These are phyloP conservation scores for Octopus sinensis DNA, from an alignment of 1,140 invertebrate species.

Conservation along the genomic window DNA sequence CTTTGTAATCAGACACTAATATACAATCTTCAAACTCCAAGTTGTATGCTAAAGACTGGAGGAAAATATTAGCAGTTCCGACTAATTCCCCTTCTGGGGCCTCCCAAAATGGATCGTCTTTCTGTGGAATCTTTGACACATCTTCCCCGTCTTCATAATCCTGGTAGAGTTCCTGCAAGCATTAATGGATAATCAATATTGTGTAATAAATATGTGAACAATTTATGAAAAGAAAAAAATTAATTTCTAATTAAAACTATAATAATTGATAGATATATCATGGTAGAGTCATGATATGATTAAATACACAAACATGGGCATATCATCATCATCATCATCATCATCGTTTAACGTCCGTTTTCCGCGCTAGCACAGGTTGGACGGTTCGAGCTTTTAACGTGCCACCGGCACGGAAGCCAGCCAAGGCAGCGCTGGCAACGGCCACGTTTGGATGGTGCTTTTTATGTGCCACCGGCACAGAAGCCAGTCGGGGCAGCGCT, in stretches of 20 bases:
- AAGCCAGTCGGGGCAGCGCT: too few relatives aligned
- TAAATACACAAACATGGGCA: background rate
- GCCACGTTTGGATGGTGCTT: too few relatives aligned
- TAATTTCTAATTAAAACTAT: background rate
- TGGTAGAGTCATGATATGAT: background rate
- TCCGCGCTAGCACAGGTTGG: too few relatives aligned
- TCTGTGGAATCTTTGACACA: slow-evolving; percentile 44
- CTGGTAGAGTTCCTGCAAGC: slow-evolving; percentile 56
- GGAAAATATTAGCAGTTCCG: slow-evolving; percentile 55
- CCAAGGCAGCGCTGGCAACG: too few relatives aligned
- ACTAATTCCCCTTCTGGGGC: slow-evolving; percentile 55
- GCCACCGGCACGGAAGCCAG: too few relatives aligned
- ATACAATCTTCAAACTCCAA: slow-evolving; percentile 56
- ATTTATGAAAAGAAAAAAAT: background rate
- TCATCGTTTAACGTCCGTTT: too few relatives aligned
- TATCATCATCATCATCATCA: too few relatives aligned
- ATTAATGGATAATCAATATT: background rate
- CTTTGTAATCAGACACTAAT: slow-evolving; percentile 55
- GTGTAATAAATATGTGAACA: too few relatives aligned
- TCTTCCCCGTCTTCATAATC: slow-evolving; percentile 56
- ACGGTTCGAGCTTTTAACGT: too few relatives aligned
- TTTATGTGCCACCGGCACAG: too few relatives aligned
- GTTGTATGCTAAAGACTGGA: slow-evolving; percentile 54
- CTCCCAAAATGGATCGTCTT: slow-evolving; percentile 59
- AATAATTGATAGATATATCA: too few relatives aligned